Conservation (phyloP, 1,140 invertebrate genomes). For the Ceratoteleas bidentatus region DNA sequence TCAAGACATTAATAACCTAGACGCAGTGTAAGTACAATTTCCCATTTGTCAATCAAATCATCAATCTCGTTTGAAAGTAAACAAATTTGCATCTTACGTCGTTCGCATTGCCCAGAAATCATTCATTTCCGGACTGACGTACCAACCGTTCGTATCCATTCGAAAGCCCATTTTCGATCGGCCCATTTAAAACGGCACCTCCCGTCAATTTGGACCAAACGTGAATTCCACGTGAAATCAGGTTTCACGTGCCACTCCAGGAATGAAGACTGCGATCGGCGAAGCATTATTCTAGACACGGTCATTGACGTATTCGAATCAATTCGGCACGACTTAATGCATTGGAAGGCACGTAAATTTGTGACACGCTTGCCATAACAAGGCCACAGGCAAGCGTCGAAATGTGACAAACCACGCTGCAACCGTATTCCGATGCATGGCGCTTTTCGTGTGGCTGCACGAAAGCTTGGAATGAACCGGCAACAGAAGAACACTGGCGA, state of each 20-base stretch:
- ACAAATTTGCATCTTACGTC: no score
- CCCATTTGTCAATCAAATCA: no score
- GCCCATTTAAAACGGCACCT: no score
- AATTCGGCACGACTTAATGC: neutral
- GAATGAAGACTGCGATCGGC: neutral
- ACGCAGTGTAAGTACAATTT: no score
- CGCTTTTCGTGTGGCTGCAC: conserved; percentile 51
- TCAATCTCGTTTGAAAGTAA: no score
- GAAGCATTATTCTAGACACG: neutral
- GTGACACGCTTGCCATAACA: conserved; percentile 11
- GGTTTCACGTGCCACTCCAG: neutral
- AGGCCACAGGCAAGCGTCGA: conserved; percentile 23
- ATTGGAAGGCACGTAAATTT: conserved; percentile 18
- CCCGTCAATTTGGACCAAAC: no score
- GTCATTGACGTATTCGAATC: conserved; percentile 6
- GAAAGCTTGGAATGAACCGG: conserved; percentile 47
- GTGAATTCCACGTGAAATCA: no score
- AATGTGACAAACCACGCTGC: conserved; percentile 37
- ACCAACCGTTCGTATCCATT: no score
- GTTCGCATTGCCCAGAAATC: no score
- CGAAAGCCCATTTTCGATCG: no score
- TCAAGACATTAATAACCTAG: no score
- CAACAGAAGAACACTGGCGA: conserved; percentile 51
- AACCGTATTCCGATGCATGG: conserved; percentile 9
- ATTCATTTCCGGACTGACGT: no score